These are phyloP conservation scores for Hirtodrosophila alboralis DNA, from an alignment of 2,888 invertebrate species.

Conservation along the genomic window DNA sequence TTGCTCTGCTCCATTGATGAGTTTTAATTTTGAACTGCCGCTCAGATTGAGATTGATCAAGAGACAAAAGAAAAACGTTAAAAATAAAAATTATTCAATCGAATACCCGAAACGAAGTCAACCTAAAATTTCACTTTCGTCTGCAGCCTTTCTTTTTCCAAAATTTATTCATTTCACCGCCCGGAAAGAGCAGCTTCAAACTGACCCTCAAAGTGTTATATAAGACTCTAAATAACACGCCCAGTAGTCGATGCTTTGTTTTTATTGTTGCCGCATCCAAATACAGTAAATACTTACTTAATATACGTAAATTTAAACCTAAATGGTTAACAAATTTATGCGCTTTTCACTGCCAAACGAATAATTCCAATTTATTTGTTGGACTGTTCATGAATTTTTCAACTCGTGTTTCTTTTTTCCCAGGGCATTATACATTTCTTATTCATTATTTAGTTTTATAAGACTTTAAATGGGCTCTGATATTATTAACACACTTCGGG, in stretches of 20 bases:
- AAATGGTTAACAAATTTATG: constrained; percentile 71
- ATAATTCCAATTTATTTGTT: constrained; percentile 47
- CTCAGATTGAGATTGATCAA: constrained; percentile 22
- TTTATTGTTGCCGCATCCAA: constrained; percentile 34
- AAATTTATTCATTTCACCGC: constrained; percentile 56
- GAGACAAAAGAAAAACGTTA: constrained; percentile 33
- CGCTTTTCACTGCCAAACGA: constrained; percentile 44
- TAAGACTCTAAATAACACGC: constrained; percentile 59
- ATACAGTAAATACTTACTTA: constrained; percentile 6
- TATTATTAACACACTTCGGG: no score
- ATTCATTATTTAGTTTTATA: constrained; percentile 10
- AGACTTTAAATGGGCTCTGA: constrained; percentile 5
- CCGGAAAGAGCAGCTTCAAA: constrained; percentile 12
- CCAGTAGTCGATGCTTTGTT: constrained; percentile 51
- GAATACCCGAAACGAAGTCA: constrained; percentile 23
- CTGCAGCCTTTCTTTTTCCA: constrained; percentile 38
- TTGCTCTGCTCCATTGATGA: constrained; percentile 34
- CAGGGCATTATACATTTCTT: constrained; percentile 16
- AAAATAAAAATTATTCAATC: constrained; percentile 43
- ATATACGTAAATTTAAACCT: constrained; percentile 33
- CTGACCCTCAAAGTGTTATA: constrained; percentile 64
- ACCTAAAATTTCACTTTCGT: constrained; percentile 71
- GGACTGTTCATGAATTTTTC: constrained; percentile 19
- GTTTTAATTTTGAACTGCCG: constrained; percentile 32
- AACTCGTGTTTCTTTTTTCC: constrained; percentile 24